Base-by-base conservation (phyloP, 2,888 invertebrate species). In the Julus scanicus region DNA sequence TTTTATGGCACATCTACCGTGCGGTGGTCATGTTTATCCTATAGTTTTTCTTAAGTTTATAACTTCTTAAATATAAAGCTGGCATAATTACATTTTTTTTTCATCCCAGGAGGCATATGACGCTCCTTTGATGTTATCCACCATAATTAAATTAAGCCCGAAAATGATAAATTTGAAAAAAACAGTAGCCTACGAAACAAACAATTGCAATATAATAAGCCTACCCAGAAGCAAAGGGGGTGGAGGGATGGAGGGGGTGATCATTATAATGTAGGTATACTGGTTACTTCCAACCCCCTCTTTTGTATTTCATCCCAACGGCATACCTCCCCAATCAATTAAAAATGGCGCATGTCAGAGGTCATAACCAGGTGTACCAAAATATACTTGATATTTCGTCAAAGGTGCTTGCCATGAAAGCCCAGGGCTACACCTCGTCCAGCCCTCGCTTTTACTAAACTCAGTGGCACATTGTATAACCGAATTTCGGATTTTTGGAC, bases 271-370 rank as follows among this genome's bases (percentile, higher is more conserved):
- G n/a, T n/a, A n/a, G 71, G 63, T 5, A 6, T 63, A 17, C n/a
- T 63, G 20, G 63, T n/a, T 6, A n/a, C 5, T 17, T 17, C n/a
- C 17, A 17, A 6, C 3, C n/a, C 29, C 8, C 8, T 71, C 13
- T 71, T 71, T 29, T 63, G n/a, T 63, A 63, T 63, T 63, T n/a
- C 71, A 71, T 71, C 71, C 20, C 20, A 71, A 71, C 9, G 29
- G 71, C 29, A 20, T 71, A 2, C 71, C 71, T 71, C 71, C 71
- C 2, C 71, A 9, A 29, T 20, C 71, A 29, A 71, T 71, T 71
- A 71, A 71, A 29, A 20, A n/a, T 71, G 71, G 71, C 71, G n/a
- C 71, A 71, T 29, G 71, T 71, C 71, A 71, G 71, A 71, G 71
- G 71, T 71, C 71, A 71, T 44, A 29, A 8, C 71, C 71, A 71